These are phyloP conservation scores for Geothlypis trichas DNA, from an alignment of 2,113 vertebrate genomes.

Conservation along the genomic window DNA sequence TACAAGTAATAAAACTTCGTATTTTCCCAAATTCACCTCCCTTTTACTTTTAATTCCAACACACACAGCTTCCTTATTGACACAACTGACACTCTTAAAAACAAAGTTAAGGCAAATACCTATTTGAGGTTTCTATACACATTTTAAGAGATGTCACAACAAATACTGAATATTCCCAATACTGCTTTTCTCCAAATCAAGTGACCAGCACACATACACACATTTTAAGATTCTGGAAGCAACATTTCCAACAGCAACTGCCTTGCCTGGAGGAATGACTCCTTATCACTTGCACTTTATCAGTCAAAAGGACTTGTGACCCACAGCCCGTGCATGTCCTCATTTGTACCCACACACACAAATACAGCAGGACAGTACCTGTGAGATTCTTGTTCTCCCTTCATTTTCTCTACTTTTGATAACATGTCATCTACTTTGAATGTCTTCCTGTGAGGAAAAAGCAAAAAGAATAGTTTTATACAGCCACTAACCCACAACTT, in stretches of 20 bases:
- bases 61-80: neutral
- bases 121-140: neutral
- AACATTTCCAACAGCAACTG: neutral
- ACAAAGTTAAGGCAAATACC: neutral
- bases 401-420: conserved; percentile 94
- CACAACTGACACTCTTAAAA: neutral
- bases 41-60: neutral
- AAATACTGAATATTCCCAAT: neutral
- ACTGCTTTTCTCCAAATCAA: neutral
- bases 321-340: neutral
- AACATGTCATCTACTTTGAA: conserved; percentile 98
- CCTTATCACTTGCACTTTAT: neutral
- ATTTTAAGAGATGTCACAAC: neutral
- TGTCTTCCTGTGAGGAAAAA: conserved; percentile 82
- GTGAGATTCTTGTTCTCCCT: conserved; percentile 95
- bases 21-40: neutral
- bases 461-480: neutral
- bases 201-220: neutral
- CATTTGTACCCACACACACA: neutral
- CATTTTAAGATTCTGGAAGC: neutral
- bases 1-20: too few relatives aligned
- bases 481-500: neutral
- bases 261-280: neutral
- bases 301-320: neutral
- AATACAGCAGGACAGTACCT: conserved; percentile 77